Conservation (phyloP, 2,113 vertebrate species). For the Cryptotis parvus region DNA sequence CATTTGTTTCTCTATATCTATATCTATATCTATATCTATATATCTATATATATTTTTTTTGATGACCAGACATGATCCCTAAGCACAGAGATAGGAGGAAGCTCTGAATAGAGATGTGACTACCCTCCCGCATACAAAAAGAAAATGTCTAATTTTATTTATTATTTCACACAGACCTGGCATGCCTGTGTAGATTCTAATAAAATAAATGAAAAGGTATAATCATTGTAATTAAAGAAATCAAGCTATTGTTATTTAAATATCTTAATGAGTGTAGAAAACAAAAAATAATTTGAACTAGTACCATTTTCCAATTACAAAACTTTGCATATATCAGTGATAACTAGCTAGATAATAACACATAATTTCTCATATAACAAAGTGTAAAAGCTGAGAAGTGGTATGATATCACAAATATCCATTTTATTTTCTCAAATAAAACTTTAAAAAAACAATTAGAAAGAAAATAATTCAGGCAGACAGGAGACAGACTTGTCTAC, state of each 20-base stretch:
- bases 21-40: too few relatives aligned
- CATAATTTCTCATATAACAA: not conserved
- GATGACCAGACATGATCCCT: too few relatives aligned
- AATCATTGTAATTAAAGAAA: not conserved
- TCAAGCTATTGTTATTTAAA: not conserved
- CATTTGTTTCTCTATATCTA: too few relatives aligned
- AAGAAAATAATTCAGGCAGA: not conserved
- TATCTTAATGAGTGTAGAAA: not conserved
- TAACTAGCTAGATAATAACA: not conserved
- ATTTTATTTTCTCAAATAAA: too few relatives aligned
- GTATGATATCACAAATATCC: too few relatives aligned
- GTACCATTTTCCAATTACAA: not conserved
- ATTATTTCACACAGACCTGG: not conserved
- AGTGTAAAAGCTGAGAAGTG: not conserved
- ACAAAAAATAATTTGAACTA: not conserved
- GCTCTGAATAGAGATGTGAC: too few relatives aligned
- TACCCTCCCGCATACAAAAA: not conserved
- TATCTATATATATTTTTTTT: too few relatives aligned
- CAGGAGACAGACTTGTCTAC: too few relatives aligned
- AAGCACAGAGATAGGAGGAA: too few relatives aligned
- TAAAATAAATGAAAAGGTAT: not conserved
- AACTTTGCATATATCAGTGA: not conserved
- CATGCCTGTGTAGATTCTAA: not conserved
- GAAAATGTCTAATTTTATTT: not conserved
- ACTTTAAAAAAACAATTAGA: conserved; percentile 2